These are phyloP conservation scores for Pica pica DNA, from an alignment of 2,113 vertebrate genomes.

Conservation along the genomic window DNA sequence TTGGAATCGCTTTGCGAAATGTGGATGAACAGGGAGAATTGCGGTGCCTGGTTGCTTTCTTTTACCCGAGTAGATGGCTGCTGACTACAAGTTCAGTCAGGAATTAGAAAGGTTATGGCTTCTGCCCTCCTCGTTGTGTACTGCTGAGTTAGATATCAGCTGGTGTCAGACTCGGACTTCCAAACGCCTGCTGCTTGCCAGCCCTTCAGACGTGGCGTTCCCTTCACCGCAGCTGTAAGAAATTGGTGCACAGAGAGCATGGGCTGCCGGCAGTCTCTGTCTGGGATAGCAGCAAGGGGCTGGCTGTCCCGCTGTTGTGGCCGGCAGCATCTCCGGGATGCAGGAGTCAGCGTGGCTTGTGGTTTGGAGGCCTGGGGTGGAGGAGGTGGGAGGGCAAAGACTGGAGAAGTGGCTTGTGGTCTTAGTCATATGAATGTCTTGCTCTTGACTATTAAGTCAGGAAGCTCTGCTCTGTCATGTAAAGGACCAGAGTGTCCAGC, in stretches of 20 bases:
- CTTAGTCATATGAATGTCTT: background rate
- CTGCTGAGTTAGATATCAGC: background rate
- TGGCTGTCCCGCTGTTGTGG: fast-evolving
- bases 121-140: background rate
- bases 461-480: background rate
- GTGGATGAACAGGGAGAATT: background rate
- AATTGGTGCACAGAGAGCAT: fast-evolving
- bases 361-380: background rate
- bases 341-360: background rate
- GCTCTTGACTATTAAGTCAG: background rate
- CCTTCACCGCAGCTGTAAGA: fast-evolving
- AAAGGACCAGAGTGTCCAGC: background rate
- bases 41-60: background rate
- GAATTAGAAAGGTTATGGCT: background rate
- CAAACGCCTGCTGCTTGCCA: background rate
- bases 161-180: background rate
- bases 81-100: background rate
- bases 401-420: background rate
- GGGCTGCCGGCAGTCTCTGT: background rate
- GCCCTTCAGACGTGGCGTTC: background rate
- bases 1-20: background rate
- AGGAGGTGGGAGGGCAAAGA: background rate
- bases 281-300: background rate
- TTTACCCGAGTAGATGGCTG: background rate
- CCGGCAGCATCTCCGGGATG: background rate